Base-by-base conservation (phyloP, 2,113 vertebrate genomes). In the Nettapus auritus region DNA sequence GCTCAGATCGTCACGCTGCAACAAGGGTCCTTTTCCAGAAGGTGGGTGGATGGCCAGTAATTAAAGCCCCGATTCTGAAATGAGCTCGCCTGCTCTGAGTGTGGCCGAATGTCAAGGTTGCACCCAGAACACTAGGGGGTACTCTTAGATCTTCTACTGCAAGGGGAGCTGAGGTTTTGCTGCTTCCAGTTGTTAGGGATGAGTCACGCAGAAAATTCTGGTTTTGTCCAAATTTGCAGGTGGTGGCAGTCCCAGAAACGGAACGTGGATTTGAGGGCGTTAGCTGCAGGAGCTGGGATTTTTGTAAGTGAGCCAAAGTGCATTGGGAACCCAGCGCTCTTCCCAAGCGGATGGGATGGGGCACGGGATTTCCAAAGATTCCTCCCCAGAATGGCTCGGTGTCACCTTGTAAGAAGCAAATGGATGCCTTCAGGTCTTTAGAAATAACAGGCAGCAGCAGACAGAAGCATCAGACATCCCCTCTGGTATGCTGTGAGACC, bases 121-220 rank as follows among this genome's bases (percentile, higher is more conserved):
- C 44, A 55, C 73, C 83, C 80, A 59, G 88, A 79, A 90, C 88
- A 92, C 80, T 86, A 92, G 93, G 66, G 73, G 73, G 83, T 92
- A 94, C 74, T 90, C 77, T 84, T 55, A 71, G 62, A 86, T 81
- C 79, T 93, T 28, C 34, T 93, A 50, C 83, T 79, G 77, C 44
- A 46, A 4, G 26, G n/a, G 69, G 59, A 88, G 22, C 66, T 46
- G 62, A 55, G 55, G 3, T 78, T 86, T 82, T 92, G 52, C 60
- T 46, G 34, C 42, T 93, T 62, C 53, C 31, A 46, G 29, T 92
- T 93, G 60, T 91, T 53, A 64, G 53, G 74, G 66, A 73, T 96
- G 90, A 96, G 69, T 94, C 69, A 95, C 90, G 94, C 73, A 86
- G 92, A 94, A 96, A 92, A 87, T 95, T 95, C 83, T 96, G 86